Percentiles rank a stretch among this genome's conserved stretches.
These are phyloP conservation scores for Sycophaga agraensis DNA, from an alignment of 1,140 invertebrate species.

Conservation along the genomic window DNA sequence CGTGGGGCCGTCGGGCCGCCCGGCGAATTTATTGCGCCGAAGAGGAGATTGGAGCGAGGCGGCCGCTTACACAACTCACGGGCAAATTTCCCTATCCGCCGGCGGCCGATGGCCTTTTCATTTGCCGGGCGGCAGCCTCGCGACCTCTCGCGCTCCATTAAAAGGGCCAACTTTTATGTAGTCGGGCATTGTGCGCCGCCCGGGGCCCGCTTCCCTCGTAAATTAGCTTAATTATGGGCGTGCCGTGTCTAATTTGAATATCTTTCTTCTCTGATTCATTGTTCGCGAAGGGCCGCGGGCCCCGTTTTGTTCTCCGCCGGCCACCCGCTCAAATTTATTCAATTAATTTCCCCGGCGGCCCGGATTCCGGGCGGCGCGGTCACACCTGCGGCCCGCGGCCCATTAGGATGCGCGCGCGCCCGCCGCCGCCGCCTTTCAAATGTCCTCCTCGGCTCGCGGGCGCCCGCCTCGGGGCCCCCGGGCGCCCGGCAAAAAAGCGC, in stretches of 20 bases:
- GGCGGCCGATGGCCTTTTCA: conserved; percentile 12
- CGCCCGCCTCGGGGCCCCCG: too few species aligned
- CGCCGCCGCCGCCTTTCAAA: too few species aligned
- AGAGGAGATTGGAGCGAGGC: conserved; percentile 35
- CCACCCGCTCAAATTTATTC: too few species aligned
- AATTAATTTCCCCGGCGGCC: too few species aligned
- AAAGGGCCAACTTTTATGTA: neutral
- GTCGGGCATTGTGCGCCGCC: too few species aligned
- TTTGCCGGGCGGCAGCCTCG: neutral
- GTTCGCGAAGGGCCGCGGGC: too few species aligned
- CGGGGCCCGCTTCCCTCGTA: conserved; percentile 1
- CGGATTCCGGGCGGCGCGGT: too few species aligned
- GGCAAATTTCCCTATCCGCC: neutral
- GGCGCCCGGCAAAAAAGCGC: neutral
- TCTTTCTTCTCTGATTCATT: conserved; percentile 2
- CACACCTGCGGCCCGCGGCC: too few species aligned
- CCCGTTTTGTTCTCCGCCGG: too few species aligned
- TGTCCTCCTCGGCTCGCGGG: too few species aligned
- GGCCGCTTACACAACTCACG: neutral
- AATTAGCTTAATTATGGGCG: conserved; percentile 17
- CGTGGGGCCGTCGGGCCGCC: conserved; percentile 1
- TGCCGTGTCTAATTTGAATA: conserved; percentile 16
- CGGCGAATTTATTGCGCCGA: conserved; percentile 43
- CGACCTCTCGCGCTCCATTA: too few species aligned
- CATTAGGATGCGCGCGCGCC: too few species aligned